phyloP scores from a whole-genome alignment of 2,113 vertebrate species.

The Peucedramus taeniatus region DNA sequence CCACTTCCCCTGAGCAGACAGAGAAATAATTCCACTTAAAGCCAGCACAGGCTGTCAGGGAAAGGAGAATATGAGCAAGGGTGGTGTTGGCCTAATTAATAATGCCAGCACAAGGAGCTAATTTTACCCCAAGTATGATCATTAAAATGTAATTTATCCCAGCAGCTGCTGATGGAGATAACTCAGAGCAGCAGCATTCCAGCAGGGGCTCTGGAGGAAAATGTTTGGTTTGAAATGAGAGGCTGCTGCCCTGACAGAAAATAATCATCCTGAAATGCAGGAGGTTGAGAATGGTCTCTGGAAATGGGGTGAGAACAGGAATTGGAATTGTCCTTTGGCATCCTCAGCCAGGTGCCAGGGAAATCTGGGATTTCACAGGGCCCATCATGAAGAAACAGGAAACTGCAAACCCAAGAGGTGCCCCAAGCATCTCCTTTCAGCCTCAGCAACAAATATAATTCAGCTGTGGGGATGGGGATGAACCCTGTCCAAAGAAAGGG shows the following conservation, averaged over 20 bases:
- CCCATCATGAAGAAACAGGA: constrained; percentile 31
- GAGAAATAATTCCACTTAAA: neutral
- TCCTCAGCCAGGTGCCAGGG: constrained; percentile 37
- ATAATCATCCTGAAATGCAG: constrained; percentile 68
- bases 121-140: neutral
- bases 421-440: neutral
- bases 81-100: neutral
- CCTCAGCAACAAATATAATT: neutral
- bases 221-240: constrained; percentile 58
- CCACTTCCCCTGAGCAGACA: neutral
- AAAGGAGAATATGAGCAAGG: neutral
- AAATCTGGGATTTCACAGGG: constrained; percentile 57
- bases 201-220: constrained; percentile 38
- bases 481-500: constrained; percentile 45
- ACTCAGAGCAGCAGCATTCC: constrained; percentile 47
- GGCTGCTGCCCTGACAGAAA: constrained; percentile 62
- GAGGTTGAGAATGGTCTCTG: neutral
- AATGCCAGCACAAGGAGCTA: neutral
- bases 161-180: neutral
- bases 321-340: constrained; percentile 12
- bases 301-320: constrained; percentile 39
- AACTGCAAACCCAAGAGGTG: neutral
- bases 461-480: constrained; percentile 52
- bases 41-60: neutral
- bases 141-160: neutral